phyloP scores from a whole-genome alignment of 2,113 vertebrate species.

The Poeciliopsis prolifica region DNA sequence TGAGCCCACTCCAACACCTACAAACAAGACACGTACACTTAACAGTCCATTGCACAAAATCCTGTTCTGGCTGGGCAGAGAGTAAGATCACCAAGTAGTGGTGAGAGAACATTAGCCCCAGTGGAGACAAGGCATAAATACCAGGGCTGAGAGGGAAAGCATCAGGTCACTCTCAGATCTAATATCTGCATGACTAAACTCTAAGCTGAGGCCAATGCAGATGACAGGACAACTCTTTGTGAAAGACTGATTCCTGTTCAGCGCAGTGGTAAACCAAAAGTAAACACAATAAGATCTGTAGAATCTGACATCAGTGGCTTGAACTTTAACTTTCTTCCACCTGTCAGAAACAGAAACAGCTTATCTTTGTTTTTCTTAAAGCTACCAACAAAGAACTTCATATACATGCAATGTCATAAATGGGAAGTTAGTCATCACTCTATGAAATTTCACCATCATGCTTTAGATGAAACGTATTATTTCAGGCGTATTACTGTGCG shows the following conservation, averaged over 20 bases:
- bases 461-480: too few relatives aligned
- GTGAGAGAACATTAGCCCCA: conserved; percentile 65
- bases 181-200: neutral
- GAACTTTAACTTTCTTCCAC: conserved; percentile 51
- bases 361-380: conserved; percentile 11
- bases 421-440: neutral
- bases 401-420: neutral
- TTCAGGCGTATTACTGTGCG: neutral
- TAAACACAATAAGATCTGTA: conserved; percentile 61
- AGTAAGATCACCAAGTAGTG: conserved; percentile 56
- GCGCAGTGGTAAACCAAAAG: conserved; percentile 24
- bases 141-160: conserved; percentile 70
- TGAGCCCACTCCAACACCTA: conserved; percentile 98
- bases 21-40: conserved; percentile 51
- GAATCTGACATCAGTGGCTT: conserved; percentile 32
- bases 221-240: neutral
- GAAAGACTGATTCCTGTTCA: neutral
- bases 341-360: conserved; percentile 27
- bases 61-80: conserved; percentile 69
- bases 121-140: conserved; percentile 77
- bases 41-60: conserved; percentile 69
- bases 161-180: neutral
- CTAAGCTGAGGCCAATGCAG: neutral
- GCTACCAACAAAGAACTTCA: conserved; percentile 4
- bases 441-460: neutral